phyloP scores from a whole-genome alignment of 1,140 invertebrate genomes.

The Whitmania pigra region DNA sequence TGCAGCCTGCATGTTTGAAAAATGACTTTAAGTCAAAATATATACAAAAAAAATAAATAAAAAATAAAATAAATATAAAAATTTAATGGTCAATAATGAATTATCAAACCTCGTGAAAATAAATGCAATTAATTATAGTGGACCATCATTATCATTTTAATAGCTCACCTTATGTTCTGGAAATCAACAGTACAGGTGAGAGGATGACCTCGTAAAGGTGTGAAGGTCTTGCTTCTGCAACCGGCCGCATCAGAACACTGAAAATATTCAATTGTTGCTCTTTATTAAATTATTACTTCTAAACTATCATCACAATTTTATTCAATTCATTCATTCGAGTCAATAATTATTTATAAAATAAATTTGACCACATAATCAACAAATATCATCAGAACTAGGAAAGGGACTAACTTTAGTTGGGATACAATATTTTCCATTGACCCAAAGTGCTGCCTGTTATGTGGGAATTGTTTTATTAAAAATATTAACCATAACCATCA shows the following conservation, averaged over 20 bases:
- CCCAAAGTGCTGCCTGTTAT: conserved; percentile 28
- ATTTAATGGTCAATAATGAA: too few relatives aligned
- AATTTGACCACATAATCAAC: too few relatives aligned
- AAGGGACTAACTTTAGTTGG: conserved; percentile 35
- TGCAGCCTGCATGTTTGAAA: conserved; percentile 29
- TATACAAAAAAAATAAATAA: too few relatives aligned
- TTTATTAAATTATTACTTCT: too few relatives aligned
- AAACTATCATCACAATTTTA: too few relatives aligned
- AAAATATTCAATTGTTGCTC: background rate
- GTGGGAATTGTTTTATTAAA: background rate
- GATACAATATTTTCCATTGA: conserved; percentile 39
- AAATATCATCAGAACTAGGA: conserved; percentile 3
- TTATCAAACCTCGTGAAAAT: background rate
- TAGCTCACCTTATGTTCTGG: conserved; percentile 59
- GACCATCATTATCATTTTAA: background rate
- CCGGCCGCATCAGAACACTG: conserved; percentile 36
- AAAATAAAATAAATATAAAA: too few relatives aligned
- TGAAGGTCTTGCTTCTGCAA: conserved; percentile 54
- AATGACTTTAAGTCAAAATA: background rate
- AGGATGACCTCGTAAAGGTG: conserved; percentile 53
- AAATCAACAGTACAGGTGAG: conserved; percentile 60
- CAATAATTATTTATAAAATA: too few relatives aligned
- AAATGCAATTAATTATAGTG: too few relatives aligned
- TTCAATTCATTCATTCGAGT: too few relatives aligned
- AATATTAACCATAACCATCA: background rate